phyloP scores from a whole-genome alignment of 2,888 invertebrate species.

The Euclidia mi region DNA sequence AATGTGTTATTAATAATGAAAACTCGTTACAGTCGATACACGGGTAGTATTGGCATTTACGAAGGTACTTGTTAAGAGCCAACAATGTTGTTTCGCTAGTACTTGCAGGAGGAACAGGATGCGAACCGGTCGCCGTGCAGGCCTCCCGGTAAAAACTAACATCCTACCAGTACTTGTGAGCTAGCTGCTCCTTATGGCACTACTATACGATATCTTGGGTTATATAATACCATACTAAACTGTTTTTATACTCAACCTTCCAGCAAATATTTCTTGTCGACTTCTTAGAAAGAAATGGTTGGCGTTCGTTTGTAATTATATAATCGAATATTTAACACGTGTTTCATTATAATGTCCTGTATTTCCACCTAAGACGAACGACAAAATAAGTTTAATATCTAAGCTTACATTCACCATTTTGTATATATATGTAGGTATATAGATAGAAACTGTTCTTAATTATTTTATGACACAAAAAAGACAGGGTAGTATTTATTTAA shows the following conservation, averaged over 20 bases:
- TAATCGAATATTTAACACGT: neutral
- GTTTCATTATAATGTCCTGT: neutral
- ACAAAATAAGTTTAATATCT: too few relatives aligned
- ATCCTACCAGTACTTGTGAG: constrained; percentile 60
- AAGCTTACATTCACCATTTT: too few relatives aligned
- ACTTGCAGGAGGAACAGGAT: constrained; percentile 78
- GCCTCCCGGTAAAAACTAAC: constrained; percentile 71
- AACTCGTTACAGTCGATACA: constrained; percentile 40
- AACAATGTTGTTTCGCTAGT: constrained; percentile 73
- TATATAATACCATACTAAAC: constrained; percentile 17
- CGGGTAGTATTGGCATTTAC: constrained; percentile 60
- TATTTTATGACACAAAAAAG: too few relatives aligned
- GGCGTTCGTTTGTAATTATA: neutral
- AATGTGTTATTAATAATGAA: constrained; percentile 45
- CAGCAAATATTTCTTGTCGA: constrained; percentile 11
- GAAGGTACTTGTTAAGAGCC: constrained; percentile 57
- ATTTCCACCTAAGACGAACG: too few relatives aligned
- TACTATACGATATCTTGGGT: constrained; percentile 27
- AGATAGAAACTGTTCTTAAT: too few relatives aligned
- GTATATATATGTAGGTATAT: too few relatives aligned
- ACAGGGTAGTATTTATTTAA: too few relatives aligned
- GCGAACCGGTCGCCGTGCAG: constrained; percentile 73
- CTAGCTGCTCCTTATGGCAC: constrained; percentile 45
- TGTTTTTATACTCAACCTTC: constrained; percentile 25
- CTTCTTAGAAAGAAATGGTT: constrained; percentile 9